Percentiles rank a stretch among this genome's conserved stretches.
Evolutionary conservation across 2,113 vertebrate species (phyloP).

Genomic region (Xiphias gladius): DNA sequence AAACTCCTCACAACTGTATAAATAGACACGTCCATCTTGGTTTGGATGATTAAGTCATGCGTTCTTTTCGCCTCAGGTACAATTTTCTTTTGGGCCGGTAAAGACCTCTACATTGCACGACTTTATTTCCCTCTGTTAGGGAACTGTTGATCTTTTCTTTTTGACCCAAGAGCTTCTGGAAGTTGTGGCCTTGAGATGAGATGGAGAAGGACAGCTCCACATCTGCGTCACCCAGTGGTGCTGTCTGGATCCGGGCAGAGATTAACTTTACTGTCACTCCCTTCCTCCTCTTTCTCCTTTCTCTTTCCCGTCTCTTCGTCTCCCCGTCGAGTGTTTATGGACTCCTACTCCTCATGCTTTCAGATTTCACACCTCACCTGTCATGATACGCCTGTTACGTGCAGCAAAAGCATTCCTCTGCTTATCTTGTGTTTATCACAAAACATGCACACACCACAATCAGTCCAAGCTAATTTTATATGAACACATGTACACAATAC

Average conservation of each 20-base stretch:
- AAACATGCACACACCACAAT: not conserved
- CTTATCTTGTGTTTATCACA: not conserved
- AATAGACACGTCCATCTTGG: not conserved
- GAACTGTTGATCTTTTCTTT: not conserved
- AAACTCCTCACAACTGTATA: not conserved
- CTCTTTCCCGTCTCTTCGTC: too few species aligned
- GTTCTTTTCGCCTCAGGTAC: not conserved
- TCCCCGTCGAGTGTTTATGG: not conserved
- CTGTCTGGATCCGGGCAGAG: not conserved
- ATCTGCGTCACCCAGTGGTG: too few species aligned
- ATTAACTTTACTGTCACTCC: not conserved
- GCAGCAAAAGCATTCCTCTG: not conserved
- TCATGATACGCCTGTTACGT: not conserved
- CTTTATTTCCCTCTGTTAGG: not conserved
- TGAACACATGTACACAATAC: not conserved
- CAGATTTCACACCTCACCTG: conserved; percentile 9
- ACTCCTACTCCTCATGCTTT: not conserved
- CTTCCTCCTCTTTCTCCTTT: not conserved
- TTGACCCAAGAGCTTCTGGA: conserved; percentile 25
- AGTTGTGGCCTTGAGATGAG: conserved; percentile 17
- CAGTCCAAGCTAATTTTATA: not conserved
- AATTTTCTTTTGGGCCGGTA: not conserved
- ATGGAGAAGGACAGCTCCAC: not conserved
- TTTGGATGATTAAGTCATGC: not conserved
- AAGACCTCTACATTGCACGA: not conserved